These are phyloP conservation scores for Plebejus anna DNA, from an alignment of 2,888 invertebrate genomes.

Conservation along the genomic window DNA sequence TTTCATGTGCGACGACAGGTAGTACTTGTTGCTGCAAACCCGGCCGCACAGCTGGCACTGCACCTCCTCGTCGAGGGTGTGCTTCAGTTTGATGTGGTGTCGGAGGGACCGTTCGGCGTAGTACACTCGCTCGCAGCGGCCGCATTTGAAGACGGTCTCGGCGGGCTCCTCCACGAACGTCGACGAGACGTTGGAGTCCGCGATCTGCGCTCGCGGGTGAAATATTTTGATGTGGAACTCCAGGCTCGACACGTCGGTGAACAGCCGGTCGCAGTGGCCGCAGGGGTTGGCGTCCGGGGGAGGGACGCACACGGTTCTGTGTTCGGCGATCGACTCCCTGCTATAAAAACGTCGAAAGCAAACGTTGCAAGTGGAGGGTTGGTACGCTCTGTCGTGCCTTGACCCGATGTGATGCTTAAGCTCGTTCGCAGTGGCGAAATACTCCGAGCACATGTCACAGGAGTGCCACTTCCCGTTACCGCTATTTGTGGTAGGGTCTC, in stretches of 20 bases:
- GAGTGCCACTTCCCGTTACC: slow-evolving; percentile 40
- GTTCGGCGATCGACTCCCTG: slow-evolving; percentile 51
- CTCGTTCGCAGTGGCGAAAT: slow-evolving; percentile 51
- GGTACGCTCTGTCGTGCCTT: slow-evolving; percentile 55
- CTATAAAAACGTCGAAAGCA: slow-evolving; percentile 62
- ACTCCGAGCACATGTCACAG: slow-evolving; percentile 56
- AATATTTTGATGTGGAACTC: slow-evolving; percentile 63
- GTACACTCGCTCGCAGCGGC: slow-evolving; percentile 55
- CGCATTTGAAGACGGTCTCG: slow-evolving; percentile 49
- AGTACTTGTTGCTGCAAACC: slow-evolving; percentile 63
- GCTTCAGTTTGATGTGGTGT: slow-evolving; percentile 64
- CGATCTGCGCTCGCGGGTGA: slow-evolving; percentile 60
- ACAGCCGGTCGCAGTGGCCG: slow-evolving; percentile 60
- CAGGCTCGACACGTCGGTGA: slow-evolving; percentile 60
- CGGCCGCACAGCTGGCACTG: slow-evolving; percentile 58
- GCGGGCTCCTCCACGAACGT: slow-evolving; percentile 48
- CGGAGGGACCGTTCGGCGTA: slow-evolving; percentile 62
- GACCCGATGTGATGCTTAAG: slow-evolving; percentile 58
- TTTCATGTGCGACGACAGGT: slow-evolving; percentile 62
- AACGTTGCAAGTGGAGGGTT: slow-evolving; percentile 58
- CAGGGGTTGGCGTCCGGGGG: slow-evolving; percentile 57
- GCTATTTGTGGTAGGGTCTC: neutral
- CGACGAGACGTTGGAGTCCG: slow-evolving; percentile 55
- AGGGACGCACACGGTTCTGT: slow-evolving; percentile 55
- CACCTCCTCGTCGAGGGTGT: slow-evolving; percentile 53